Evolutionary conservation across 1,140 invertebrate species (phyloP), one percentile per base, ranked within the genome.

Genomic region (Delia radicum): DNA sequence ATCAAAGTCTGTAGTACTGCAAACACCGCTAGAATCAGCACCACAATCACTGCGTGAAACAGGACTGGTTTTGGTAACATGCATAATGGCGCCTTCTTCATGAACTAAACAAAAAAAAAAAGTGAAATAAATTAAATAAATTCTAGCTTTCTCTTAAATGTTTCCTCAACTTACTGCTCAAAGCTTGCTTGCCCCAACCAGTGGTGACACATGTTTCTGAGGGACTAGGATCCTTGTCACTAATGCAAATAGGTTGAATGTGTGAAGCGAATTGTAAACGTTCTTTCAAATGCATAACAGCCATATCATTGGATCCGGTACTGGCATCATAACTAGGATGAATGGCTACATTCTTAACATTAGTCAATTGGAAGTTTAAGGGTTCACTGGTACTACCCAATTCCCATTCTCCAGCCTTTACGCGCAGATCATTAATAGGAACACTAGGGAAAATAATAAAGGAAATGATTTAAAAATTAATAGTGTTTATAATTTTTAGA

Each of bases 401-500:
- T 83, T 94, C 93, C 93, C 93, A 95, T 91, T 94, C 94, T 8
- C 94, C 94, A 2, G 92, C 91, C 82, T 95, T 94, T 67, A 95
- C 90, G 0, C 92, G 89, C 1, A 96, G 85, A 78, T 94, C 92
- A 18, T 71, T 74, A 0, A 82, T 80, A 18, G 81, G 77, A 6
- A 83, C 78, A n/a, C 84, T 85, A 10, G 6, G 13, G 0, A 37
- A 21, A 74, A 62, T 24, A n/a, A 31, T n/a, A n/a, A n/a, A n/a
- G n/a, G n/a, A n/a, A n/a, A n/a, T n/a, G n/a, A n/a, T n/a, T n/a
- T n/a, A n/a, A n/a, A n/a, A n/a, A n/a, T n/a, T n/a, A n/a, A n/a
- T n/a, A n/a, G n/a, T n/a, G n/a, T n/a, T n/a, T n/a, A n/a, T n/a
- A n/a, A n/a, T n/a, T n/a, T n/a, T n/a, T n/a, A n/a, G n/a, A n/a